A percentile compares a stretch with the other conserved stretches of the same genome.
Evolutionary conservation across 1,140 invertebrate species (phyloP).

Genomic region (Trissolcus basalis): DNA sequence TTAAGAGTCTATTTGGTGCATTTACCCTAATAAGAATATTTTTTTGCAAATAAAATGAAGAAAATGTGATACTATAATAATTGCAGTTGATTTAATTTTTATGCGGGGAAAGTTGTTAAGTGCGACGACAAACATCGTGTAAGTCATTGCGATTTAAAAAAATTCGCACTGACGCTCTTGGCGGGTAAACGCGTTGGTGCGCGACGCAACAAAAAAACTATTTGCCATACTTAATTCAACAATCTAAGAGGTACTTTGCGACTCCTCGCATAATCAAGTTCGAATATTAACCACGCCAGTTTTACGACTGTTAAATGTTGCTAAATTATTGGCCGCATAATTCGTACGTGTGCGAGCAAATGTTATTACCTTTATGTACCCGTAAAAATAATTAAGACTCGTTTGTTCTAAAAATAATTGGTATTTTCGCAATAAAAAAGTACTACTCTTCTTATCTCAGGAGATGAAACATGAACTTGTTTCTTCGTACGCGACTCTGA

Average conservation of each 20-base stretch:
- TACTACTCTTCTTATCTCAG: background rate
- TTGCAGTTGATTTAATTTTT: slow-evolving; percentile 18
- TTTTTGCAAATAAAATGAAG: slow-evolving; percentile 24
- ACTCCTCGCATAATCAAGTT: slow-evolving; percentile 41
- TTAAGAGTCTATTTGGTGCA: background rate
- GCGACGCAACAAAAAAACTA: slow-evolving; percentile 10
- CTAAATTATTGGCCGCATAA: slow-evolving; percentile 39
- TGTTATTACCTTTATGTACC: slow-evolving; percentile 8
- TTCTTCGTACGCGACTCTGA: background rate
- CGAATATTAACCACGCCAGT: slow-evolving; percentile 34
- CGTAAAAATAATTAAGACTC: slow-evolving; percentile 26
- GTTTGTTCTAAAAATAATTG: slow-evolving; percentile 33
- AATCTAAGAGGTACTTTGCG: slow-evolving; percentile 22
- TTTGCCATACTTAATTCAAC: slow-evolving; percentile 27
- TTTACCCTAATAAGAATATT: slow-evolving; percentile 37
- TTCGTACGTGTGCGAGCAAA: slow-evolving; percentile 5
- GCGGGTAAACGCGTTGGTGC: background rate
- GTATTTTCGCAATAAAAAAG: slow-evolving; percentile 9
- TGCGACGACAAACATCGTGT: slow-evolving; percentile 38
- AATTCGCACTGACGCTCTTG: slow-evolving; percentile 8
- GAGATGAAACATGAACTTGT: slow-evolving; percentile 7
- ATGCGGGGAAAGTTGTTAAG: slow-evolving; percentile 14
- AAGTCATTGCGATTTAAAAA: slow-evolving; percentile 36
- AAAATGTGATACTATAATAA: slow-evolving; percentile 35
- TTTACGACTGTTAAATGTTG: slow-evolving; percentile 22